phyloP scores from a whole-genome alignment of 2,888 invertebrate genomes.

The Noctua janthina region DNA sequence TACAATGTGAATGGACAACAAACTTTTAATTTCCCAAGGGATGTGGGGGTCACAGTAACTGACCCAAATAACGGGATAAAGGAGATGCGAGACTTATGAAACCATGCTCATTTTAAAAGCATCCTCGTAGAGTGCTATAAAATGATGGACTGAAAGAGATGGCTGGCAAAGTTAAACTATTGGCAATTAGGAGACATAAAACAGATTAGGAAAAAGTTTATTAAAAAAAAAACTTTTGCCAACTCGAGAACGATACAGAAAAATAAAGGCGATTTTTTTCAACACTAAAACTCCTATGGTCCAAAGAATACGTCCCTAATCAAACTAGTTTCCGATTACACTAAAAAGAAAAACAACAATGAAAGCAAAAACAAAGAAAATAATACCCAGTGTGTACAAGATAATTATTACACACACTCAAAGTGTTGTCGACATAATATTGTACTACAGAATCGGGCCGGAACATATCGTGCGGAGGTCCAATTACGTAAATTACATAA shows the following conservation, averaged over 20 bases:
- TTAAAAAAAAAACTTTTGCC: not conserved
- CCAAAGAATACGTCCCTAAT: constrained; percentile 16
- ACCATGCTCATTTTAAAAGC: constrained; percentile 2
- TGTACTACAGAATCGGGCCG: constrained; percentile 75
- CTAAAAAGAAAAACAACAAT: constrained; percentile 52
- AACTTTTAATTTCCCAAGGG: constrained; percentile 38
- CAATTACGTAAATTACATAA: constrained; percentile 71
- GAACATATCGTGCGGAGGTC: constrained; percentile 76
- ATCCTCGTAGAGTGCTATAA: not conserved
- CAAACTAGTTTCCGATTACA: constrained; percentile 23
- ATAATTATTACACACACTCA: constrained; percentile 45
- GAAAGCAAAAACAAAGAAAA: constrained; percentile 54
- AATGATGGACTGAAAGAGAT: not conserved
- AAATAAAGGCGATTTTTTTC: not conserved
- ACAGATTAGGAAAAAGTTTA: not conserved
- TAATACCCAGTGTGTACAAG: constrained; percentile 39
- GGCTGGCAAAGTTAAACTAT: not conserved
- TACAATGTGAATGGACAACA: not conserved
- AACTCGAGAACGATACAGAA: not conserved
- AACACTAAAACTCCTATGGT: not conserved
- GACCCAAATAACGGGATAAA: constrained; percentile 13
- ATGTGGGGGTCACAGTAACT: constrained; percentile 16
- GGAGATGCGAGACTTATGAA: constrained; percentile 10
- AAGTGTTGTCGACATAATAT: constrained; percentile 63
- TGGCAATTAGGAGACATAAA: not conserved